Evolutionary conservation across 1,140 invertebrate species (phyloP).

Genomic region (Marisa cornuarietis): DNA sequence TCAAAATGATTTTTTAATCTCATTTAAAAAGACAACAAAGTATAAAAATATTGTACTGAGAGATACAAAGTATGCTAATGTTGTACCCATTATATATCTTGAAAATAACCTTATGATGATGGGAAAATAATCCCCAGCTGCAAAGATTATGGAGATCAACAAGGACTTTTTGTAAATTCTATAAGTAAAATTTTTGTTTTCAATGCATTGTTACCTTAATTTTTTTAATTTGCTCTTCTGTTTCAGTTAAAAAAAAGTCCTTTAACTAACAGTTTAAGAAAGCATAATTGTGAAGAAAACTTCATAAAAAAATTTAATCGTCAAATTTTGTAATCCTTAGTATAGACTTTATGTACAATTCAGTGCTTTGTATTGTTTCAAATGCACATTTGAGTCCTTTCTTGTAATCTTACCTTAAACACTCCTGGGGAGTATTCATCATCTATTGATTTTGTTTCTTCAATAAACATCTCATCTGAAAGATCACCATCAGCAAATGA

Average conservation of each 20-base stretch:
- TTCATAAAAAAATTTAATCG: too few relatives aligned
- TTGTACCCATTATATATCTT: too few relatives aligned
- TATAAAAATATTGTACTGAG: background rate
- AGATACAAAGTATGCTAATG: too few relatives aligned
- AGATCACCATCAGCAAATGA: slow-evolving; percentile 54
- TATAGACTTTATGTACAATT: background rate
- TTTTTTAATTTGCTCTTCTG: too few relatives aligned
- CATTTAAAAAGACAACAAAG: background rate
- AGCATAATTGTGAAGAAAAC: background rate
- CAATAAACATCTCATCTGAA: slow-evolving; percentile 50
- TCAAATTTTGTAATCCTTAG: background rate
- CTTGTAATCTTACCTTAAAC: slow-evolving; percentile 70
- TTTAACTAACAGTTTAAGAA: background rate
- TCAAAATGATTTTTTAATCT: background rate
- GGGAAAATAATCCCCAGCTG: too few relatives aligned
- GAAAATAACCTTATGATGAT: too few relatives aligned
- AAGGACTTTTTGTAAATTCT: too few relatives aligned
- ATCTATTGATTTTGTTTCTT: slow-evolving; percentile 72
- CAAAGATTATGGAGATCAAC: too few relatives aligned
- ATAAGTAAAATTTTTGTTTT: too few relatives aligned
- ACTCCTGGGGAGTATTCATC: slow-evolving; percentile 79
- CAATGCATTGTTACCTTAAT: too few relatives aligned
- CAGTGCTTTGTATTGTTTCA: background rate
- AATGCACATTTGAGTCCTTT: background rate
- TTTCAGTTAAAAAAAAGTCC: background rate